These are phyloP conservation scores for Eurois occulta DNA, from an alignment of 2,888 invertebrate species.

Conservation along the genomic window DNA sequence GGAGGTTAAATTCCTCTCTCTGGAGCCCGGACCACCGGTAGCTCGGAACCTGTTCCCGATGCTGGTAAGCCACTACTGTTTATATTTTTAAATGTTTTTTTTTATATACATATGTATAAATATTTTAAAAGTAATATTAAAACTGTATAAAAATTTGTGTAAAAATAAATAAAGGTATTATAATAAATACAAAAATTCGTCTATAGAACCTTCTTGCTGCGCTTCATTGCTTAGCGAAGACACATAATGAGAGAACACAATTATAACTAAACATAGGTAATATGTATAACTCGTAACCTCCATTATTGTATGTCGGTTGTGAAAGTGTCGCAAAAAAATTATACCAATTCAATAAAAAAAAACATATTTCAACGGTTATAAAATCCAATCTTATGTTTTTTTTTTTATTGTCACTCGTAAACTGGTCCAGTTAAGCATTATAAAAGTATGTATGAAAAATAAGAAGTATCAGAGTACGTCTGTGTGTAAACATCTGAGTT, in stretches of 20 bases:
- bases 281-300: constrained; percentile 20
- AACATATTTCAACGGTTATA: neutral
- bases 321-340: constrained; percentile 1
- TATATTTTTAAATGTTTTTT: too few species aligned
- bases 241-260: constrained; percentile 22
- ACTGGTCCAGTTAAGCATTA: constrained; percentile 15
- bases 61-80: too few species aligned
- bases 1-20: too few species aligned
- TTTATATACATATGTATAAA: too few species aligned
- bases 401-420: constrained; percentile 51
- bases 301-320: constrained; percentile 4
- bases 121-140: too few species aligned
- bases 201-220: neutral
- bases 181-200: constrained; percentile 23
- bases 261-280: constrained; percentile 25
- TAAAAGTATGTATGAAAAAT: neutral
- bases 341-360: constrained; percentile 1
- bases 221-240: neutral
- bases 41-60: too few species aligned
- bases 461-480: constrained; percentile 1
- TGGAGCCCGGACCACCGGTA: too few species aligned
- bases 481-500: neutral
- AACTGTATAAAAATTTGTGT: too few species aligned
- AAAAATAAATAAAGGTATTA: too few species aligned
- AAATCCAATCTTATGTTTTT: constrained; percentile 34